A percentile compares a stretch with the other conserved stretches of the same genome.
Conservation (phyloP, 2,113 vertebrate species). For the Aviceda subcristata region DNA sequence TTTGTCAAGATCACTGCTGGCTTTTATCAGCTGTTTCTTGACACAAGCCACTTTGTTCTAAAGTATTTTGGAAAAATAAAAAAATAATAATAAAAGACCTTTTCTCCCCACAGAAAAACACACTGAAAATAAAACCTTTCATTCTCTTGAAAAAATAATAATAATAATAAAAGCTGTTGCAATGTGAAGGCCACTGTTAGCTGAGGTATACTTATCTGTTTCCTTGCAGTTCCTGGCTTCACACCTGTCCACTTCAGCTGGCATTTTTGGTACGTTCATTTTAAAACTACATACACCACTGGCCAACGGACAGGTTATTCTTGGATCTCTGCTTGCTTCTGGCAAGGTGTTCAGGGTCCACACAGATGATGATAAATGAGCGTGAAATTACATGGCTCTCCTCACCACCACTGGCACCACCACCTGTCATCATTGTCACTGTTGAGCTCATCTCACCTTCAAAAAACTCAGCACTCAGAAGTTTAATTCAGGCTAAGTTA, state of each 20-base stretch:
- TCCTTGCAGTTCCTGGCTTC: neutral
- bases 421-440: neutral
- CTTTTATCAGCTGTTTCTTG: conserved; percentile 27
- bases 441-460: conserved; percentile 41
- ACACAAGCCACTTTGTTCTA: neutral
- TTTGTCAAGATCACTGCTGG: neutral
- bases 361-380: neutral
- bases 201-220: neutral
- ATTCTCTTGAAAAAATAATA: neutral
- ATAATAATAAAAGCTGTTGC: neutral
- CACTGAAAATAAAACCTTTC: neutral
- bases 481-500: conserved; percentile 42
- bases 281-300: neutral
- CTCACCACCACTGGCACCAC: neutral
- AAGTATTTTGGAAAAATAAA: neutral
- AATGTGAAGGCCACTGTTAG: neutral
- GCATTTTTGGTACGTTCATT: neutral
- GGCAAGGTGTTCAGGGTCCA: neutral
- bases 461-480: conserved; percentile 14
- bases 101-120: neutral
- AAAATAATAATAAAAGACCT: neutral
- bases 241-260: neutral
- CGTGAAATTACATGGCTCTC: conserved; percentile 4
- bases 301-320: conserved; percentile 46
- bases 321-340: conserved; percentile 49